These are phyloP conservation scores for Ceraclea dissimilis DNA, from an alignment of 2,888 invertebrate species.

Conservation along the genomic window DNA sequence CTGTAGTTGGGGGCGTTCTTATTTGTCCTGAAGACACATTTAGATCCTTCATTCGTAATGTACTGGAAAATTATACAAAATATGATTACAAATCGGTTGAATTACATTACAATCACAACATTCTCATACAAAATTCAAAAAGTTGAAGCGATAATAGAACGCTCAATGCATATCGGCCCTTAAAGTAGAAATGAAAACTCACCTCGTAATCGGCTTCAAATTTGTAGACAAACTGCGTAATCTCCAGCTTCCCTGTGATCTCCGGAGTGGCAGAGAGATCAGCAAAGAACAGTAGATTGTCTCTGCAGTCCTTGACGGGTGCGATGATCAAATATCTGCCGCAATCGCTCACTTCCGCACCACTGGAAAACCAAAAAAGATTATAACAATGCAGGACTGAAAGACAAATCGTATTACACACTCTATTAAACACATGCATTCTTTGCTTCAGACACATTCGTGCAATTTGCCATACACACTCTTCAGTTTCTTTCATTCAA, in stretches of 20 bases:
- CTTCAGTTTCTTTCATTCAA: too few species aligned
- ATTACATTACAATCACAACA: neutral
- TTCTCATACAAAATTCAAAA: too few species aligned
- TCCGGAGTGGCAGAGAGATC: slow-evolving; percentile 60
- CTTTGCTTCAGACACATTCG: too few species aligned
- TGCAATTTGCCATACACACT: too few species aligned
- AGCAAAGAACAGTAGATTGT: slow-evolving; percentile 82
- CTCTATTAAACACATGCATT: too few species aligned
- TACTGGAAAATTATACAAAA: slow-evolving; percentile 60
- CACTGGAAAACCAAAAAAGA: slow-evolving; percentile 47
- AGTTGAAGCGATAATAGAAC: too few species aligned
- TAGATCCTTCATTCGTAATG: slow-evolving; percentile 77
- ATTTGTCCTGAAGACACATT: slow-evolving; percentile 85
- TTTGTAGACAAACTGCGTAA: slow-evolving; percentile 77
- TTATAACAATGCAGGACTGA: neutral
- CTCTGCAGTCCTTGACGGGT: slow-evolving; percentile 82
- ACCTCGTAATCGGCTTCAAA: slow-evolving; percentile 94
- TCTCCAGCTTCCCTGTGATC: slow-evolving; percentile 56
- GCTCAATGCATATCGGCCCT: neutral
- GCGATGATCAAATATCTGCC: slow-evolving; percentile 81
- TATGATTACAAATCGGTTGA: too few species aligned
- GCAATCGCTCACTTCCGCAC: slow-evolving; percentile 82
- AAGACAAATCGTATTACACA: neutral
- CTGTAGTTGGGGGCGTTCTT: slow-evolving; percentile 89
- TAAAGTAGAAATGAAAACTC: slow-evolving; percentile 8